Evolutionary conservation across 2,113 vertebrate genomes (phyloP).

Genomic region (Chloebia gouldiae): DNA sequence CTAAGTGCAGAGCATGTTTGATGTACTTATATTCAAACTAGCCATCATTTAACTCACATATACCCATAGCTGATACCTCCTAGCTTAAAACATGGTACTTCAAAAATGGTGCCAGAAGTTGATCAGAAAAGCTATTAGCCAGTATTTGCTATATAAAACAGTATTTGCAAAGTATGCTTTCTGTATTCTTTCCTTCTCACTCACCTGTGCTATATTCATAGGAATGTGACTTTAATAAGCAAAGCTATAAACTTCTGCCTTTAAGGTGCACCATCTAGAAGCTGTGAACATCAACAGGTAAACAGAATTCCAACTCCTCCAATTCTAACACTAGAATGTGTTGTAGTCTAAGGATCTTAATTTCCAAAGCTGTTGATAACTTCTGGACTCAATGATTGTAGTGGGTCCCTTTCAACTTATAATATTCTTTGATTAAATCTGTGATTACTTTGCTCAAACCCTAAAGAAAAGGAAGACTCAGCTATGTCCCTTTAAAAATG

Average conservation of each 20-base stretch:
- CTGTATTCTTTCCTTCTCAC: not conserved
- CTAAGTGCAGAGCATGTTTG: not conserved
- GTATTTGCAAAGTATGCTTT: not conserved
- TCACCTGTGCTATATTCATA: not conserved
- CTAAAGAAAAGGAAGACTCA: not conserved
- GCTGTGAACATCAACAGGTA: not conserved
- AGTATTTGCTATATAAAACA: not conserved
- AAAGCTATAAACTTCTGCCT: not conserved
- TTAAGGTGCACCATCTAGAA: not conserved
- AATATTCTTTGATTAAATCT: not conserved
- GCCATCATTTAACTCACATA: not conserved
- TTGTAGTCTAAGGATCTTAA: not conserved
- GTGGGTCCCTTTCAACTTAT: not conserved
- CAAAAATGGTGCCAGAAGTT: not conserved
- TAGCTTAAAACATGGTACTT: not conserved
- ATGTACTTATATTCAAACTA: not conserved
- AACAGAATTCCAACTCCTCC: not conserved
- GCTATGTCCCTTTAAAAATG: not conserved
- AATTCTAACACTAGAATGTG: not conserved
- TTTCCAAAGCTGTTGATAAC: not conserved
- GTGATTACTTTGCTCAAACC: not conserved
- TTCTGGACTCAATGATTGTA: not conserved
- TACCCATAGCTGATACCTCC: not conserved
- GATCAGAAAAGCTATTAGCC: not conserved
- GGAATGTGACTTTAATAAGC: not conserved